Conservation (phyloP, 2,797 vertebrate species). For the Sebastes iracundus region DNA sequence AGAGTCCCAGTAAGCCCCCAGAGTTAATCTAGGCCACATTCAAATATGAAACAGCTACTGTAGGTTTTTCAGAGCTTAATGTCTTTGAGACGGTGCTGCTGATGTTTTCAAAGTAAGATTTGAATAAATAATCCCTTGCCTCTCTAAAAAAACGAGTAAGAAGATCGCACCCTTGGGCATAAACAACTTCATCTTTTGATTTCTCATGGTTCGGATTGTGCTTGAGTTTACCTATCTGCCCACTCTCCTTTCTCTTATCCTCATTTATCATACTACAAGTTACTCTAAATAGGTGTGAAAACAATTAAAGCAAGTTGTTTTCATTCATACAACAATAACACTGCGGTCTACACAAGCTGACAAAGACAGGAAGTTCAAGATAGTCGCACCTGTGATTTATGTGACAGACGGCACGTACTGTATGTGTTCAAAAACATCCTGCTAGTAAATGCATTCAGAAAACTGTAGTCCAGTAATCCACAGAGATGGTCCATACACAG, state of each 20-base stretch:
- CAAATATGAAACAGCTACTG: slow-evolving; percentile 53
- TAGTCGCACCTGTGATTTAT: neutral
- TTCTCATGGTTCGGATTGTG: slow-evolving; percentile 40
- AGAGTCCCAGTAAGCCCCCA: slow-evolving; percentile 23
- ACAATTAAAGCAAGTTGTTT: neutral
- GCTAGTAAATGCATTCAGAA: neutral
- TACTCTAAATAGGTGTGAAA: neutral
- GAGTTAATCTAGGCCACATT: slow-evolving; percentile 61
- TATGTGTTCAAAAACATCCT: neutral
- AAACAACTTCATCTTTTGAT: slow-evolving; percentile 68
- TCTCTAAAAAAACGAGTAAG: slow-evolving; percentile 53
- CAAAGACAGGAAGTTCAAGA: slow-evolving; percentile 31
- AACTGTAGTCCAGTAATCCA: neutral
- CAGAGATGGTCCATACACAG: neutral
- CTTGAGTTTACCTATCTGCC: slow-evolving; percentile 47
- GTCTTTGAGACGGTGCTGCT: slow-evolving; percentile 60
- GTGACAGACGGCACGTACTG: neutral
- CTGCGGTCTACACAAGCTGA: neutral
- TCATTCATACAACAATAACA: neutral
- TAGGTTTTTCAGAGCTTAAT: slow-evolving; percentile 56
- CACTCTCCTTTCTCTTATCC: slow-evolving; percentile 21
- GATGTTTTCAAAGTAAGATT: slow-evolving; percentile 73
- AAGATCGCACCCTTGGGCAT: slow-evolving; percentile 61
- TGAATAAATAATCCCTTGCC: slow-evolving; percentile 71
- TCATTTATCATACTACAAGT: slow-evolving; percentile 20